A percentile compares a stretch with the other conserved stretches of the same genome.
phyloP scores from a whole-genome alignment of 1,140 invertebrate species.

The Drosophila pectinifera region DNA sequence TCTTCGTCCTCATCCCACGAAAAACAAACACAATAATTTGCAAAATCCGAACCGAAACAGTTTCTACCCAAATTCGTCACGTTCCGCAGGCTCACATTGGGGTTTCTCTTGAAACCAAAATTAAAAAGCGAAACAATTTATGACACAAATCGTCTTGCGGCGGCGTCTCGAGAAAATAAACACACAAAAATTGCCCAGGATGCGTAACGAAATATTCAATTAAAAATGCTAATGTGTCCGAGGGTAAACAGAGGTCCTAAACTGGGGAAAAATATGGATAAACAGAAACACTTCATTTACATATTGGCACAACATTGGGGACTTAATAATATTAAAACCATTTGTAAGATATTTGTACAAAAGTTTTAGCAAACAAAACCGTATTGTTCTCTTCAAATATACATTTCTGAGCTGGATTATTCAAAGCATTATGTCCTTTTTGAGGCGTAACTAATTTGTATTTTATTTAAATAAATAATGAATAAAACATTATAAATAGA shows the following conservation, averaged over 20 bases:
- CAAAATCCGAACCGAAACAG: conserved; percentile 46
- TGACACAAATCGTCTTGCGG: conserved; percentile 52
- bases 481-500: neutral
- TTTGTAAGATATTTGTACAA: neutral
- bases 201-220: conserved; percentile 63
- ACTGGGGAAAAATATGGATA: neutral
- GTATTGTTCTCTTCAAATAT: neutral
- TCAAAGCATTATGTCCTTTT: too few relatives aligned
- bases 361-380: neutral
- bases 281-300: neutral
- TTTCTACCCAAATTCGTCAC: conserved; percentile 66
- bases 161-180: conserved; percentile 45
- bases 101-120: conserved; percentile 7
- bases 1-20: conserved; percentile 11
- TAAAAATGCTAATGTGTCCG: conserved; percentile 66
- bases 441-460: neutral
- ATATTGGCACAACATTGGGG: neutral
- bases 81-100: conserved; percentile 31
- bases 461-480: neutral
- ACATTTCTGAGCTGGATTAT: neutral
- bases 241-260: conserved; percentile 29
- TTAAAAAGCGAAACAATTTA: conserved; percentile 55
- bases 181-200: conserved; percentile 50
- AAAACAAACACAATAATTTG: conserved; percentile 68
- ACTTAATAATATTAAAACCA: neutral